These are phyloP conservation scores for Clarias batrachus DNA, from an alignment of 2,113 vertebrate genomes.

Conservation along the genomic window DNA sequence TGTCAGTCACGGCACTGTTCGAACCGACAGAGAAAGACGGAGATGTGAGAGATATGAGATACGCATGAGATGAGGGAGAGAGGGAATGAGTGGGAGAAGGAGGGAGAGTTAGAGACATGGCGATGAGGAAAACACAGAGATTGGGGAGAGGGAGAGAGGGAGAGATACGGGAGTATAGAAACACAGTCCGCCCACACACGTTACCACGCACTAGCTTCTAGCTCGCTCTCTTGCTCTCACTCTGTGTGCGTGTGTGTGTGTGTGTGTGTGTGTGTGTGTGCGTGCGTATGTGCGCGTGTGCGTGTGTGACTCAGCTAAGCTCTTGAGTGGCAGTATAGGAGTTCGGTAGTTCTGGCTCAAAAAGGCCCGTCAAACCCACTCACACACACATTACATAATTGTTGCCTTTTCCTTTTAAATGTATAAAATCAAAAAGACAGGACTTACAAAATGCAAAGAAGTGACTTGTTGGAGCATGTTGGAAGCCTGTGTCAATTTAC, in stretches of 20 bases:
- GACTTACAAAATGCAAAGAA: constrained; percentile 27
- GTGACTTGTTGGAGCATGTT: background rate
- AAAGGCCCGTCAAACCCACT: constrained; percentile 5
- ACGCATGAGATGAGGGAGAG: constrained; percentile 30
- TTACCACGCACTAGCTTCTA: constrained; percentile 36
- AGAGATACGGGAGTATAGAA: constrained; percentile 38
- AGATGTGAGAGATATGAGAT: constrained; percentile 20
- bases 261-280: background rate
- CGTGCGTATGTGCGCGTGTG: background rate
- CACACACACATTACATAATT: constrained; percentile 46
- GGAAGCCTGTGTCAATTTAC: background rate
- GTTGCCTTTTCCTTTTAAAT: constrained; percentile 33
- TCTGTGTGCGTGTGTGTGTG: background rate
- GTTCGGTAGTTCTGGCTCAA: constrained; percentile 12
- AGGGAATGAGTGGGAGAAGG: constrained; percentile 43
- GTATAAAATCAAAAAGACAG: constrained; percentile 12
- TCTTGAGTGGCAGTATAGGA: constrained; percentile 25
- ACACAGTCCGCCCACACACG: constrained; percentile 54
- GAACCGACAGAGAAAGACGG: constrained; percentile 38
- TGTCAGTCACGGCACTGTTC: constrained; percentile 89
- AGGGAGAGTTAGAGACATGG: constrained; percentile 18
- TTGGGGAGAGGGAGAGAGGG: constrained; percentile 23
- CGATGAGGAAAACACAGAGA: constrained; percentile 27
- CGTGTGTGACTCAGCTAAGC: constrained; percentile 19
- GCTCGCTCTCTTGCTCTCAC: constrained; percentile 2